Evolutionary conservation across 2,113 vertebrate genomes (phyloP), one percentile per base, ranked within the genome.

Genomic region (Mastomys natalensis): DNA sequence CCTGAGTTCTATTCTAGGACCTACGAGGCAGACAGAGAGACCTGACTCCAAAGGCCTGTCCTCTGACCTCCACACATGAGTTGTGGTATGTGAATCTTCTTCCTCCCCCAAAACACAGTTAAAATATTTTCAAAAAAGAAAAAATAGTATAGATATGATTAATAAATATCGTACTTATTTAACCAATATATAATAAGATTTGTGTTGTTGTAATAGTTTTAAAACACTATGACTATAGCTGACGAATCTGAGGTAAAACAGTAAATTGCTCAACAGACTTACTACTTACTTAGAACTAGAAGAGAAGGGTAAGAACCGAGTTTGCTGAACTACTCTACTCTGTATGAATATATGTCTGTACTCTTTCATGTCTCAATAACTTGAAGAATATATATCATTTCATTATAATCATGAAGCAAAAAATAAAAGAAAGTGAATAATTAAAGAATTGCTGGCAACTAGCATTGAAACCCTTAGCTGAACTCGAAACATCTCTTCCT

Each of bases 151-250:
- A 93, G 64, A 94, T 58, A 94, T 89, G 16, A 95, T 85, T 87
- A 95, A 92, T 80, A 81, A 84, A 85, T 72, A 88, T 31, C 13
- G 87, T 64, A 90, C 1, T 51, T 95, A 89, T 5, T 86, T 60
- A 91, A 87, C 19, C 53, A 94, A 40, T 29, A 74, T 43, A 40
- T 89, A 74, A 58, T 21, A 68, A 68, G 29, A 31, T n/a, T 51
- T 87, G 0, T 31, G 0, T 31, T 21, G 31, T 66, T 51, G 19
- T 70, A 68, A 31, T 58, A 80, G 37, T 91, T 96, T 88, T 93
- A 80, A 87, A 4, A 70, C 2, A 87, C 17, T 76, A 34, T 72
- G n/a, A 89, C 37, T 77, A 78, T 72, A 73, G 37, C 31, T 91
- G 66, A 66, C 19, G 78, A 96, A 74, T 70, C 31, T 73, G n/a